Percentiles rank a stretch among this genome's conserved stretches.
Evolutionary conservation across 2,113 vertebrate species (phyloP).

Genomic region (Psettodes erumei): DNA sequence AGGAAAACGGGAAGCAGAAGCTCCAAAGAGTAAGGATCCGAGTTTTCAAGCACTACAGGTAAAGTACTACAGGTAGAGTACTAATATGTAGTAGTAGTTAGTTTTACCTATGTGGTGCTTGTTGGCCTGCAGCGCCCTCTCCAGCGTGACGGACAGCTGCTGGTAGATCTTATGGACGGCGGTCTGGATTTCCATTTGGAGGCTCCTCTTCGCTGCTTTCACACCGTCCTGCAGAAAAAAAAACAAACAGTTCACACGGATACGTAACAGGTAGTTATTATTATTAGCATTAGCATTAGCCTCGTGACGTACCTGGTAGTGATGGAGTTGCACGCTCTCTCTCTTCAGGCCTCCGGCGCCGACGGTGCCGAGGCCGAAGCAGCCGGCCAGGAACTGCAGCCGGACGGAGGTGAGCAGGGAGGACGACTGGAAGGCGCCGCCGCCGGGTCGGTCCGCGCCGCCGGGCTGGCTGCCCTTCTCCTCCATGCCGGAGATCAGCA

Average conservation of each 20-base stretch:
- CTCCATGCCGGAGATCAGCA: constrained; percentile 96
- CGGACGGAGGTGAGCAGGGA: constrained; percentile 95
- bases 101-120: constrained; percentile 93
- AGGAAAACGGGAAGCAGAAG: not conserved
- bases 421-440: constrained; percentile 89
- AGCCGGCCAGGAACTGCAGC: constrained; percentile 95
- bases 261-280: not conserved
- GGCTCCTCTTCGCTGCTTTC: constrained; percentile 91
- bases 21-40: no score
- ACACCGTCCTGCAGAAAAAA: constrained; percentile 90
- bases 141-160: constrained; percentile 93
- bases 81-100: rapidly evolving
- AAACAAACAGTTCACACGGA: not conserved
- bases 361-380: constrained; percentile 94
- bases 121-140: constrained; percentile 94
- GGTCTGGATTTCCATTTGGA: constrained; percentile 95
- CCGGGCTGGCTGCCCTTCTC: constrained; percentile 89
- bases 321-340: constrained; percentile 93
- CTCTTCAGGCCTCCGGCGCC: constrained; percentile 88
- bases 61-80: no score
- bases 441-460: constrained; percentile 75
- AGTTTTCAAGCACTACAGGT: no score
- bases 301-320: constrained; percentile 87
- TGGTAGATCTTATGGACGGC: constrained; percentile 99
- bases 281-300: not conserved